Evolutionary conservation across 2,888 invertebrate species (phyloP).

Genomic region (Cenopis cana): DNA sequence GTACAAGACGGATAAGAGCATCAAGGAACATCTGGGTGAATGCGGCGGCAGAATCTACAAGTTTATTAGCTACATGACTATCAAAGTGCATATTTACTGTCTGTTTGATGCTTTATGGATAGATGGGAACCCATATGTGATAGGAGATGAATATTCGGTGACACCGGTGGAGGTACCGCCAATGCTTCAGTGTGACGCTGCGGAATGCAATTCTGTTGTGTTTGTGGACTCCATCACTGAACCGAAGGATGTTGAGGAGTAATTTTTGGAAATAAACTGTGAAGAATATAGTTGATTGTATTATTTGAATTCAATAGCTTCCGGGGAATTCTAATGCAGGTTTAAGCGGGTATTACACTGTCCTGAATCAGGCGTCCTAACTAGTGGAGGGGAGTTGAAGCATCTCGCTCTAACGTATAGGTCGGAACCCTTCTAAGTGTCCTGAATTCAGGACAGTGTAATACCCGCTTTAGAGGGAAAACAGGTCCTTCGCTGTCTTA

Average conservation of each 20-base stretch:
- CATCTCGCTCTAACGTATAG: too few relatives aligned
- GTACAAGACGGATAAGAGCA: constrained; percentile 79
- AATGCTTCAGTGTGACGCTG: constrained; percentile 76
- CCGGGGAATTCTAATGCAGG: too few relatives aligned
- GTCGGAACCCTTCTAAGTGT: too few relatives aligned
- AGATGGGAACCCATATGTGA: constrained; percentile 79
- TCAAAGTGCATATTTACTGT: constrained; percentile 79
- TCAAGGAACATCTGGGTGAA: constrained; percentile 78
- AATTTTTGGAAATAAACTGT: constrained; percentile 45
- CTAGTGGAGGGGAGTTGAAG: too few relatives aligned
- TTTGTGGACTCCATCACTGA: constrained; percentile 80
- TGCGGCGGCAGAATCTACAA: constrained; percentile 79
- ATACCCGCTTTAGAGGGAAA: too few relatives aligned
- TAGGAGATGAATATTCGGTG: constrained; percentile 79
- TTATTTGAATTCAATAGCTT: constrained; percentile 1
- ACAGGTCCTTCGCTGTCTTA: too few relatives aligned
- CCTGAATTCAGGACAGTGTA: too few relatives aligned
- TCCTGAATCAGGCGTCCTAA: too few relatives aligned
- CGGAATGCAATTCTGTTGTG: constrained; percentile 77
- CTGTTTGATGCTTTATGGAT: constrained; percentile 79
- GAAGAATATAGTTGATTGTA: not conserved
- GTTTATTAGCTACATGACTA: constrained; percentile 80
- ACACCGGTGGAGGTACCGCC: constrained; percentile 78
- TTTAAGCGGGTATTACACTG: too few relatives aligned
- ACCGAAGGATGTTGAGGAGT: constrained; percentile 76